Evolutionary conservation across 2,888 invertebrate genomes (phyloP), one percentile per base, ranked within the genome.

Genomic region (Chironomus riparius): DNA sequence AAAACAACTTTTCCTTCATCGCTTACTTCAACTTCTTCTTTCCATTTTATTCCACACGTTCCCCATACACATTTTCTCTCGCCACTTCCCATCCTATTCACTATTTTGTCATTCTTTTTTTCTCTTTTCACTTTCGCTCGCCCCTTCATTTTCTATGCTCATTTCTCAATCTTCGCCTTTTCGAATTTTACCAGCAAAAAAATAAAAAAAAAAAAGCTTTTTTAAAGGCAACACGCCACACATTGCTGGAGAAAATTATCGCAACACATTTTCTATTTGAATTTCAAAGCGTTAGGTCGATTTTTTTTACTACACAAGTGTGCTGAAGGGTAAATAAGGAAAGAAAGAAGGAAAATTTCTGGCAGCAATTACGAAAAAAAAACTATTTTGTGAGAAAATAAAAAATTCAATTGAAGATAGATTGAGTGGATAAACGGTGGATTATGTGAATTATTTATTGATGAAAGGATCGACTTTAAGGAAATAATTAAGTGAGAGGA

Each of bases 211-310:
- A 38, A 38, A 65, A 65, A 65, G 22, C 65, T 65, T 22, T 21
- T 65, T 65, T 65, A 65, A 65, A 65, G 65, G 65, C 65, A 65
- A 56, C 56, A 56, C 56, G 56, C 65, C 13, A 24, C 65, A 65
- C 65, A 65, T 24, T 24, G 21, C 65, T 65, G 24, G 13, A 21
- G 65, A 65, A 65, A 65, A 65, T 65, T 65, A 65, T 65, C 65
- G 65, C 65, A 21, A 24, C 72, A 72, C 72, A 72, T 72, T 72
- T 72, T 72, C 62, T 62, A 62, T 72, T 72, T 72, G 72, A 72
- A 72, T 15, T 72, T 72, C 56, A 28, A 22, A 50, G 72, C 15
- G 72, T 38, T 15, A 72, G 62, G 72, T 72, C 65, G 65, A 65
- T 24, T 65, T 65, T n/a, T 65, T 65, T 24, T 18, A 18, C 24